These are phyloP conservation scores for Sesia apiformis DNA, from an alignment of 2,888 invertebrate genomes.

Conservation along the genomic window DNA sequence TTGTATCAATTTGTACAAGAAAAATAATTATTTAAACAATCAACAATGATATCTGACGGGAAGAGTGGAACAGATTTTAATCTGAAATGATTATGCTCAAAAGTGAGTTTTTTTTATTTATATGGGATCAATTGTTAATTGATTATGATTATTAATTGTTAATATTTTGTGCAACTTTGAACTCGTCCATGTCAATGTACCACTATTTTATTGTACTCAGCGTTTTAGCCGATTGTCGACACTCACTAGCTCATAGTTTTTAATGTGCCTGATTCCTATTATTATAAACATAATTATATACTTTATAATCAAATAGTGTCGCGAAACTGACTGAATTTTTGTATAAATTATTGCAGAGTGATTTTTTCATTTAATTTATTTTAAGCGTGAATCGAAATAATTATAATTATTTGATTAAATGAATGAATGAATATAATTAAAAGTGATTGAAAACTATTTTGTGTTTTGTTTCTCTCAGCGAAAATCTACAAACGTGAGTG, in stretches of 20 bases:
- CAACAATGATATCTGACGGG: too few relatives aligned
- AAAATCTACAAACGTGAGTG: too few relatives aligned
- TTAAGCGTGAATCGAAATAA: slow-evolving; percentile 71
- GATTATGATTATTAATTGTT: slow-evolving; percentile 20
- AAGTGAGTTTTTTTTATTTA: slow-evolving; percentile 47
- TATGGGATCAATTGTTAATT: slow-evolving; percentile 42
- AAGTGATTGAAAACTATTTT: slow-evolving; percentile 45
- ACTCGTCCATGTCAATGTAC: slow-evolving; percentile 36
- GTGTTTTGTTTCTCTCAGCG: slow-evolving; percentile 13
- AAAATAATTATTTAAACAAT: too few relatives aligned
- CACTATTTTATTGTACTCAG: not conserved
- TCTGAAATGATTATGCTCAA: slow-evolving; percentile 64
- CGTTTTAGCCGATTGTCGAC: not conserved
- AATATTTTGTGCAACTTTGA: slow-evolving; percentile 38
- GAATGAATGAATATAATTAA: slow-evolving; percentile 68
- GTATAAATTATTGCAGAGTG: slow-evolving; percentile 71
- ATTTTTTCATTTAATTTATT: slow-evolving; percentile 66
- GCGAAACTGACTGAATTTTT: slow-evolving; percentile 68
- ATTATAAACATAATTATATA: slow-evolving; percentile 67
- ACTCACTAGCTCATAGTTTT: slow-evolving; percentile 52
- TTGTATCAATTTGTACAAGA: too few relatives aligned
- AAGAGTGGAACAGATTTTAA: slow-evolving; percentile 17
- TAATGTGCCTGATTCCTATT: slow-evolving; percentile 74
- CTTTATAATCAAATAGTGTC: slow-evolving; percentile 64
- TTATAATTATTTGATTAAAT: slow-evolving; percentile 71